Evolutionary conservation across 2,888 invertebrate species (phyloP).

Genomic region (Strigamia maritima): DNA sequence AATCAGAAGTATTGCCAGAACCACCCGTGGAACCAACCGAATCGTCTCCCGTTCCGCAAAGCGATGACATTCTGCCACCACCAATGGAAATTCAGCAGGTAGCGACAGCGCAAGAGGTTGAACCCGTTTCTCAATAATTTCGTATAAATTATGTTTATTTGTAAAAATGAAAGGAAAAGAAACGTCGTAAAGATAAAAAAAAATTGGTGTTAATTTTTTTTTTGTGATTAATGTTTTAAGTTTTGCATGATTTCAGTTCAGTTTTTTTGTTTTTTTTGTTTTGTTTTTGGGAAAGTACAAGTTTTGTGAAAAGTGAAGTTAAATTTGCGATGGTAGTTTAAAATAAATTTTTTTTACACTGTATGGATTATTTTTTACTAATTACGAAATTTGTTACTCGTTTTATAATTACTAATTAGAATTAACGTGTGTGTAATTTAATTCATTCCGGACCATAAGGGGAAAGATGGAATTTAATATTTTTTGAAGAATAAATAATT

Average conservation of each 20-base stretch:
- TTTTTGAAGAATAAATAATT: constrained; percentile 17
- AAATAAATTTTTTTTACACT: background rate
- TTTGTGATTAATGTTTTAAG: background rate
- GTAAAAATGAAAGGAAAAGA: constrained; percentile 10
- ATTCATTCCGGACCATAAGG: constrained; percentile 7
- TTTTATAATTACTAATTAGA: constrained; percentile 11
- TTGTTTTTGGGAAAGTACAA: background rate
- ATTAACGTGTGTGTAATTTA: constrained; percentile 1
- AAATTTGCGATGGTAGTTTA: background rate
- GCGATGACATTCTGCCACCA: constrained; percentile 17
- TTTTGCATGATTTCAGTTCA: background rate
- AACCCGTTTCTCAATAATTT: constrained; percentile 32
- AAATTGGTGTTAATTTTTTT: background rate
- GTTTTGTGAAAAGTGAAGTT: constrained; percentile 15
- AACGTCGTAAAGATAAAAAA: constrained; percentile 2
- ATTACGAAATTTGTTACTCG: constrained; percentile 12
- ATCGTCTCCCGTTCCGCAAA: constrained; percentile 6
- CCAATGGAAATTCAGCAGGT: constrained; percentile 20
- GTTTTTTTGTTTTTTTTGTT: background rate
- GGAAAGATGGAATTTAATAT: background rate
- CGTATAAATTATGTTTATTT: background rate
- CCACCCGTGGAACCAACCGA: constrained; percentile 22
- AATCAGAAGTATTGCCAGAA: background rate
- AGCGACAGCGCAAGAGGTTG: constrained; percentile 18
- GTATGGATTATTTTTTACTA: constrained; percentile 17